Evolutionary conservation across 2,113 vertebrate genomes (phyloP), one percentile per base, ranked within the genome.

Genomic region (Polyodon spathula): DNA sequence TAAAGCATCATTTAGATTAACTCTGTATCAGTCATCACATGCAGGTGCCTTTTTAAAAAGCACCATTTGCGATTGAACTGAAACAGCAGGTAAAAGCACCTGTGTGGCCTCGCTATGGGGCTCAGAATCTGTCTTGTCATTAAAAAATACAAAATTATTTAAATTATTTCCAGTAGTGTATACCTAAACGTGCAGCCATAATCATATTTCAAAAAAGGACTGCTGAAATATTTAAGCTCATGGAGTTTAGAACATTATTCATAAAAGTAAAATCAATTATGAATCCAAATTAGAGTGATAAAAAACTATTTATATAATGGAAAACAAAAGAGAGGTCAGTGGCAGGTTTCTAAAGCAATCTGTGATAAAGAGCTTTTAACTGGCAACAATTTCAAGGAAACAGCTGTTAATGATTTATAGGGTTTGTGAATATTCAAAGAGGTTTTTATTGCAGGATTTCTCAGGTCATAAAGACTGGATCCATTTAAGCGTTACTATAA

Each of bases 331-430:
- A 4, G 48, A 41, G 48, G 9, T 41, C 14, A 40, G 12, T 16
- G 38, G 37, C 48, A 58, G 17, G 38, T 40, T 6, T 48, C 7
- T 8, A 1, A 37, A 61, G 37, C 38, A 9, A 40, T 16, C 38
- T 61, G 59, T n/a, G 17, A 8, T 52, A 15, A 61, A 53, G 38
- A 8, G 10, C 4, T 37, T 40, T 16, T 37, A 52, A 52, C 14
- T 53, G 48, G 9, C 40, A n/a, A 15, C n/a, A 53, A n/a, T 40
- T 14, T 37, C 57, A 12, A 38, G 38, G 59, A 37, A 51, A 60
- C 59, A 51, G 46, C 44, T 60, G 59, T 50, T 50, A 27, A 50
- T 8, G 15, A 48, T 48, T 59, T 46, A 48, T 37, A 48, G 42
- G 41, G 38, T 43, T 11, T 4, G 4, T 48, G 58, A 59, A 59